Evolutionary conservation across 2,797 vertebrate species (phyloP), one percentile per base, ranked within the genome.

Genomic region (Sebastes iracundus): DNA sequence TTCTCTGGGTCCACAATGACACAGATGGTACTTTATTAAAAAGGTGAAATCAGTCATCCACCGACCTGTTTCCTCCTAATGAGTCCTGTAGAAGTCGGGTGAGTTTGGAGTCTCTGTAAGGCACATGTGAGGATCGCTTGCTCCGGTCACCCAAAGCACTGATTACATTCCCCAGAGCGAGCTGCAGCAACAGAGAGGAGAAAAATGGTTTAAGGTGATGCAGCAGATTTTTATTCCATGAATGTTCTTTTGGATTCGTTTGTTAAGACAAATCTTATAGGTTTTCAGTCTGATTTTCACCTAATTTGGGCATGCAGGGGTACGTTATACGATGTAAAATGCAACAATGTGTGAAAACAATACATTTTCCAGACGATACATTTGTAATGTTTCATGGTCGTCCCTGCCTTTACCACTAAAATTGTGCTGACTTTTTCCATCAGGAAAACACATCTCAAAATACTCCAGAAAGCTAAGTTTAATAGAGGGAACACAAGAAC

Each of bases 131-230:
- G 62, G 96, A 93, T 46, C 96, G 96, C 90, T 98, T 99, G 93
- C 97, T 97, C 82, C 97, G 96, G 91, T 99, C 98, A 42, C 98
- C 98, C 90, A 99, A 63, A 32, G 98, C 98, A 75, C 98, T 99
- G 93, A 99, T 99, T 49, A 99, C 98, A 82, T 99, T 99, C 83
- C 98, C 98, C 92, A 99, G 96, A 79, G 98, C 98, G 66, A 99
- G 92, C 98, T 99, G 72, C 59, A 85, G 25, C 66, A 11, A 56
- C 14, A 52, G 14, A 74, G n/a, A 70, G 13, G 46, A 28, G 25
- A 30, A 20, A n/a, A 14, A 8, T 0, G 2, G 11, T 23, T 61
- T 7, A 59, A 3, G 2, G 22, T 22, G 62, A 35, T 8, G 28
- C 18, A 56, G 23, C 60, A 58, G 64, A 42, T 38, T 68, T 53